Base-by-base conservation (phyloP, 2,888 invertebrate genomes). In the Drosophila multiciliata region DNA sequence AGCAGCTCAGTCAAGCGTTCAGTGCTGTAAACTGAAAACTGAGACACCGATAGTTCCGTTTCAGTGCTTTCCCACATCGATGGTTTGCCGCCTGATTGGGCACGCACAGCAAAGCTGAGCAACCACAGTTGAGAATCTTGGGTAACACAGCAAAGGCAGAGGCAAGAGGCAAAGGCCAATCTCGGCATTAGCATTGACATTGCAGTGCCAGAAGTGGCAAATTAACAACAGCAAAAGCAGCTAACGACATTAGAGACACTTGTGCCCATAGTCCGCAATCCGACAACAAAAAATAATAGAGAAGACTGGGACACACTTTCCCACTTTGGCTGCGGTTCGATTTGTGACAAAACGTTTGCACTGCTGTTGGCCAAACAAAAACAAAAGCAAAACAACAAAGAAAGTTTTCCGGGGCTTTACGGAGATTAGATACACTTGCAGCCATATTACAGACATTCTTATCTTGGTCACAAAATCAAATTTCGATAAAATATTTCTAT, bases 31-130 rank as follows among this genome's bases (percentile, higher is more conserved):
- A 78, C 66, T 76, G 83, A 71, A 80, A 88, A 67, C 77, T 86
- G 87, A 87, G 82, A 78, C 59, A 52, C 38, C 62, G 87, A 82
- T 84, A 76, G 77, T 85, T 89, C 75, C 89, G 77, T 62, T 75
- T 80, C 73, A 87, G 45, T 83, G 89, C 73, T 68, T 66, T 73
- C 55, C 45, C 45, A 72, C 48, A 73, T 75, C 62, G 65, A 66
- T 80, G 87, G 72, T 73, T 79, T 73, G 40, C 60, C 72, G 62
- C 59, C 48, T 60, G 61, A 64, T 59, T 66, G 70, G 32, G 38
- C 66, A 76, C 62, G 66, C 62, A 68, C 67, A 68, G 68, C 32
- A 32, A 12, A 20, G n/a, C 26, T 32, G 5, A 32, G 42, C 45
- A 20, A 49, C 9, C 33, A 35, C 26, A n/a, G 53, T n/a, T 26